Conservation (phyloP, 2,113 vertebrate genomes). For the Tylochromis polylepis region DNA sequence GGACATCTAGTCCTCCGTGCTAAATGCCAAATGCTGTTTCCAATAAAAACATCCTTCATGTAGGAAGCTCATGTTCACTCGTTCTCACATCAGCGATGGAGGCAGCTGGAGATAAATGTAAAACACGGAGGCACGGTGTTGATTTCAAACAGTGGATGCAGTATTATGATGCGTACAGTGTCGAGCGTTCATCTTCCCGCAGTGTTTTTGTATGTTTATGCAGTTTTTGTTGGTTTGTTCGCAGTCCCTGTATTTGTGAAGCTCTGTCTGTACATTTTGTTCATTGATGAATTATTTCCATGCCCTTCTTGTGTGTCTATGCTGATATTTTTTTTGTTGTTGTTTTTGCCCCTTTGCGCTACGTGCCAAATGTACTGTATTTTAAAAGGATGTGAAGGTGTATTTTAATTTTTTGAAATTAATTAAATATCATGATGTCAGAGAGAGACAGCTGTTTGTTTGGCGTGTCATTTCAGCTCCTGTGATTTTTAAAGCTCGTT, state of each 20-base stretch:
- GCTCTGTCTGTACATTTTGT: conserved; percentile 82
- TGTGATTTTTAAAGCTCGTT: fast-evolving
- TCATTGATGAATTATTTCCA: conserved; percentile 9
- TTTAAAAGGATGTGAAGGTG: conserved; percentile 96
- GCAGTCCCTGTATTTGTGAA: conserved; percentile 80
- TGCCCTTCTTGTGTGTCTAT: conserved; percentile 76
- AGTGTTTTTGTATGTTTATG: conserved; percentile 45
- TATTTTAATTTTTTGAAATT: conserved; percentile 77
- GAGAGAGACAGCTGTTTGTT: conserved; percentile 20
- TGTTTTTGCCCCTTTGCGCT: conserved; percentile 75
- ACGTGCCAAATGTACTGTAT: conserved; percentile 98
- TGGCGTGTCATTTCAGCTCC: not conserved
- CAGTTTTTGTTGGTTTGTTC: not conserved
- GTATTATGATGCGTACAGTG: conserved; percentile 66
- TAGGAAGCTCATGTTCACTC: conserved; percentile 50
- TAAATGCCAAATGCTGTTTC: conserved; percentile 17
- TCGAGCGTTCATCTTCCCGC: conserved; percentile 39
- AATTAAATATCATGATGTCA: conserved; percentile 89
- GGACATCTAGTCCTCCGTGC: not conserved
- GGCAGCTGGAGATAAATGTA: not conserved
- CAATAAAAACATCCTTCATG: conserved; percentile 1
- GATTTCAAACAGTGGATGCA: not conserved
- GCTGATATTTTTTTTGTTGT: not conserved
- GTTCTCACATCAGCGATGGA: not conserved
- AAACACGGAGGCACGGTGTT: not conserved